Conservation (phyloP, 2,888 invertebrate species). For the Luffia ferchaultella region DNA sequence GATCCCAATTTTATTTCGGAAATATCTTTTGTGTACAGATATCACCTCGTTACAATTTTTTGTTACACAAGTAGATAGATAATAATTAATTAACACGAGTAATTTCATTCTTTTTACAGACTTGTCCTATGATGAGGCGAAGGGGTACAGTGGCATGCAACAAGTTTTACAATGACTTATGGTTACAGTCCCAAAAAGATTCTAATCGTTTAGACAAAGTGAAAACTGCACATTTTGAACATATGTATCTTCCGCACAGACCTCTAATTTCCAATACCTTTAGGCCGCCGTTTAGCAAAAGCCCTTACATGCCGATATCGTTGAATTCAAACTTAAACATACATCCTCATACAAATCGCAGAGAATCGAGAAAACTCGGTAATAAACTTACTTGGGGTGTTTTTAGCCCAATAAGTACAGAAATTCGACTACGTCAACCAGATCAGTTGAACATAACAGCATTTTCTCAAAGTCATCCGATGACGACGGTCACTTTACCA, state of each 20-base stretch:
- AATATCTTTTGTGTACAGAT: not conserved
- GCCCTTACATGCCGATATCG: not conserved
- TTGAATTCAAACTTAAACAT: not conserved
- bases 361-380: not conserved
- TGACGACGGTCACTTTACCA: not conserved
- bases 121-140: slow-evolving; percentile 35
- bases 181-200: not conserved
- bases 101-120: slow-evolving; percentile 31
- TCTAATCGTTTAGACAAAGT: not conserved
- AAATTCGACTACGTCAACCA: not conserved
- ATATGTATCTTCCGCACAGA: not conserved
- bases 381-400: not conserved
- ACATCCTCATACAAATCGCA: not conserved
- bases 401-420: not conserved
- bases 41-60: not conserved
- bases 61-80: not conserved
- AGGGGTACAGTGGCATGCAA: slow-evolving; percentile 28
- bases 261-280: not conserved
- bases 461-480: not conserved
- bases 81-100: too few species aligned
- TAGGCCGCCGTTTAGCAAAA: not conserved
- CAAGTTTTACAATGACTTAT: slow-evolving; percentile 21
- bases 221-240: not conserved
- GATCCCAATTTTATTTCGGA: too few species aligned
- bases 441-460: not conserved